Conservation (phyloP, 2,797 vertebrate genomes). For the Rhinogobio ventralis region DNA sequence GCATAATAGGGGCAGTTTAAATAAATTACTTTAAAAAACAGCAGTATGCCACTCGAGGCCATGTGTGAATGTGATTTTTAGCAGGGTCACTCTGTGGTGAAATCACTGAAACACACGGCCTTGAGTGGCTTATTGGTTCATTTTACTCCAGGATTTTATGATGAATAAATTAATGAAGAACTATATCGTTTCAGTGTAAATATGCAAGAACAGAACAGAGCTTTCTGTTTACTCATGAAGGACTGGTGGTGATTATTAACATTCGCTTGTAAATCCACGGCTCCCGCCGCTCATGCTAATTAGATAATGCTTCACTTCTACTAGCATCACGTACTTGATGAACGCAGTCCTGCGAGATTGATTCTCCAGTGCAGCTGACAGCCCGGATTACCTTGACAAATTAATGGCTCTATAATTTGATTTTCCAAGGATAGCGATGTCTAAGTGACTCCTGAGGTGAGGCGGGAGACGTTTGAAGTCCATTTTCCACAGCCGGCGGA, state of each 20-base stretch:
- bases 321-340: conserved; percentile 78
- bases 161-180: neutral
- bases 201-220: neutral
- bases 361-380: conserved; percentile 79
- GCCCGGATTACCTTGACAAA: conserved; percentile 83
- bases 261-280: conserved; percentile 67
- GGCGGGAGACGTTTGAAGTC: conserved; percentile 69
- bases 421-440: conserved; percentile 78
- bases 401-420: conserved; percentile 86
- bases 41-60: too few species aligned
- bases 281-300: conserved; percentile 75
- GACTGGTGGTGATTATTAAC: conserved; percentile 60
- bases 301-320: conserved; percentile 79
- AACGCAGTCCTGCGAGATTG: conserved; percentile 79
- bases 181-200: neutral
- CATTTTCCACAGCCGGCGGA: conserved; percentile 68
- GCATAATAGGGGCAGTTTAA: too few species aligned
- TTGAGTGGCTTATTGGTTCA: neutral
- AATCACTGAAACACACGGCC: too few species aligned
- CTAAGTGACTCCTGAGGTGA: conserved; percentile 75
- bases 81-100: too few species aligned
- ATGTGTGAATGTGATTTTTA: too few species aligned
- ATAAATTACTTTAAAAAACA: too few species aligned
- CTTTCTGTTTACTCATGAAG: conserved; percentile 29
- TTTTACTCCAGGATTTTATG: neutral